Evolutionary conservation across 1,140 invertebrate species (phyloP).

Genomic region (Eufriesea mexicana): DNA sequence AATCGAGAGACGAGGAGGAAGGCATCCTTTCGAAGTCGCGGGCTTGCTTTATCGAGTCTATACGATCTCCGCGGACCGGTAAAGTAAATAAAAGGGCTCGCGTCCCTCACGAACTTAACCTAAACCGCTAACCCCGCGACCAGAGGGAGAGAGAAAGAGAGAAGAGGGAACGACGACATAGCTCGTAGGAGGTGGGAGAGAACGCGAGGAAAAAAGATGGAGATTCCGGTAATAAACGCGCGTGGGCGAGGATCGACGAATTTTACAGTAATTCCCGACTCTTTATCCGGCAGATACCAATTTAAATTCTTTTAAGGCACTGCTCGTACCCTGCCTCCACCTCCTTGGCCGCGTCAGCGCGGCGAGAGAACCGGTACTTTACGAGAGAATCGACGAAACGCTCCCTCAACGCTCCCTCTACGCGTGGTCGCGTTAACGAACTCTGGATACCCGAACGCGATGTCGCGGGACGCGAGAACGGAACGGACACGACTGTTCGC

Average conservation of each 20-base stretch:
- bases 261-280: conserved; percentile 76
- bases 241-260: conserved; percentile 77
- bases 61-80: conserved; percentile 72
- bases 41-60: conserved; percentile 71
- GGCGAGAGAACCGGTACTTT: conserved; percentile 8
- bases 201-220: conserved; percentile 43
- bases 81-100: conserved; percentile 78
- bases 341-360: conserved; percentile 47
- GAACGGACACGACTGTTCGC: not conserved
- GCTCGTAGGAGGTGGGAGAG: conserved; percentile 32
- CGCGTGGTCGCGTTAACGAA: not conserved
- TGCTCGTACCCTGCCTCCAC: conserved; percentile 38
- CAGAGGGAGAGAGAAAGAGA: conserved; percentile 44
- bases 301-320: conserved; percentile 77
- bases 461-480: not conserved
- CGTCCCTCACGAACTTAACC: conserved; percentile 75
- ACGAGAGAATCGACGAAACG: not conserved
- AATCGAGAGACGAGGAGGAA: conserved; percentile 10
- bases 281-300: conserved; percentile 74
- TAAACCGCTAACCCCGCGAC: conserved; percentile 74
- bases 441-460: not conserved
- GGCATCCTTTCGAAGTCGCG: conserved; percentile 69
- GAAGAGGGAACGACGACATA: not conserved
- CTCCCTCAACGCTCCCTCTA: not conserved
- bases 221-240: conserved; percentile 74